A percentile compares a stretch with the other conserved stretches of the same genome.
Evolutionary conservation across 2,113 vertebrate species (phyloP).

Genomic region (Gasterosteus aculeatus): DNA sequence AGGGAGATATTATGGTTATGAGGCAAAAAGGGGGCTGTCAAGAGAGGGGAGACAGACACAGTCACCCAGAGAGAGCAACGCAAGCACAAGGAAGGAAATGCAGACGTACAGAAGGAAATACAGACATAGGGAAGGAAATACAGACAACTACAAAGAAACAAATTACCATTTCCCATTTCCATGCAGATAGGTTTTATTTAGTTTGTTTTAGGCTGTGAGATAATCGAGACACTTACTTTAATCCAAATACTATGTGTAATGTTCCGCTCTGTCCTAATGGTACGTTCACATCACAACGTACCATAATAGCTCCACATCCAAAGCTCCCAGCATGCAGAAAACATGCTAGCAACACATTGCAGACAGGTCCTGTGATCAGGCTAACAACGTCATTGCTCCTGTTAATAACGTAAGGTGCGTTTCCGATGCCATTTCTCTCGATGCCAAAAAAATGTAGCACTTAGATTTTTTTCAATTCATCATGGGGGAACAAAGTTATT

Average conservation of each 20-base stretch:
- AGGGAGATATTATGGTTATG: constrained; percentile 18
- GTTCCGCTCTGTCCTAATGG: too few species aligned
- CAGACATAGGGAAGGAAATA: not conserved
- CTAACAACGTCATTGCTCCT: constrained; percentile 72
- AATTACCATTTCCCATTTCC: not conserved
- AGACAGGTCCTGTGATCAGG: constrained; percentile 50
- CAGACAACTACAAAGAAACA: too few species aligned
- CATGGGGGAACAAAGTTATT: too few species aligned
- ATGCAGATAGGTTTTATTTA: not conserved
- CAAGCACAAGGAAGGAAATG: not conserved
- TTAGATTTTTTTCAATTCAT: too few species aligned
- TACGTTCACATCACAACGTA: too few species aligned
- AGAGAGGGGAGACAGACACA: not conserved
- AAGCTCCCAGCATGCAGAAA: constrained; percentile 53
- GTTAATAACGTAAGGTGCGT: constrained; percentile 51
- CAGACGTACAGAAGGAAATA: not conserved
- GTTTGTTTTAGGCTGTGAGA: not conserved
- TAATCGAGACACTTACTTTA: not conserved
- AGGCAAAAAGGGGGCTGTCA: constrained; percentile 9
- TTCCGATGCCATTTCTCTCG: constrained; percentile 45
- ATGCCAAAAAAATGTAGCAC: not conserved
- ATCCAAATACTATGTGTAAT: not conserved
- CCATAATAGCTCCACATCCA: constrained; percentile 20
- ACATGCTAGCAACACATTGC: constrained; percentile 64
- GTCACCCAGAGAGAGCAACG: not conserved